phyloP scores from a whole-genome alignment of 1,140 invertebrate genomes.

The Epicauta chinensis region DNA sequence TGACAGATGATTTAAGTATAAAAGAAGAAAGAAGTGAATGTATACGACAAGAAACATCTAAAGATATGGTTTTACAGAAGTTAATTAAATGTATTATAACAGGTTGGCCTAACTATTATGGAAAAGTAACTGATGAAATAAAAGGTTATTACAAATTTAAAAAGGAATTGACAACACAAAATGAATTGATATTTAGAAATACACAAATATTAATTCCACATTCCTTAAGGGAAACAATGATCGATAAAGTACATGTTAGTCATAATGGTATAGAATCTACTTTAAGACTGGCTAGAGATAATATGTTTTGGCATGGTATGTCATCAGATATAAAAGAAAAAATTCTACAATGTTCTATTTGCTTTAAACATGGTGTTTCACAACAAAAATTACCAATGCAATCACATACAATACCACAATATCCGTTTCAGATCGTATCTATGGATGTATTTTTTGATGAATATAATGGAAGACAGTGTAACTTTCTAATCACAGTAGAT shows the following conservation, averaged over 20 bases:
- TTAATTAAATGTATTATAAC: slow-evolving; percentile 4
- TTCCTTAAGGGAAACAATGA: slow-evolving; percentile 25
- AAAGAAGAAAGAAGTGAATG: too few relatives aligned
- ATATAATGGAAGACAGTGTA: neutral
- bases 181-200: slow-evolving; percentile 18
- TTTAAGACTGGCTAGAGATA: slow-evolving; percentile 29
- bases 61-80: too few relatives aligned
- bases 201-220: slow-evolving; percentile 28
- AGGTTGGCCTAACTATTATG: slow-evolving; percentile 29
- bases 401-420: slow-evolving; percentile 8
- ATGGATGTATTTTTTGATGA: slow-evolving; percentile 10
- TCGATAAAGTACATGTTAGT: neutral
- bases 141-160: slow-evolving; percentile 24
- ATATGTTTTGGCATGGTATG: neutral
- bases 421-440: slow-evolving; percentile 12
- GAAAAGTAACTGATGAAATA: slow-evolving; percentile 15
- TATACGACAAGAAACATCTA: too few relatives aligned
- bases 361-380: neutral
- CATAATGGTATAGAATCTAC: slow-evolving; percentile 24
- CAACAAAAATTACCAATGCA: slow-evolving; percentile 7
- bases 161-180: slow-evolving; percentile 23
- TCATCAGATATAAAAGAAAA: neutral
- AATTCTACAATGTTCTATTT: slow-evolving; percentile 8
- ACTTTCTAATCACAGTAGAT: slow-evolving; percentile 12
- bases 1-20: too few relatives aligned